These are phyloP conservation scores for Sarcoramphus papa DNA, from an alignment of 2,797 vertebrate genomes.

Conservation along the genomic window DNA sequence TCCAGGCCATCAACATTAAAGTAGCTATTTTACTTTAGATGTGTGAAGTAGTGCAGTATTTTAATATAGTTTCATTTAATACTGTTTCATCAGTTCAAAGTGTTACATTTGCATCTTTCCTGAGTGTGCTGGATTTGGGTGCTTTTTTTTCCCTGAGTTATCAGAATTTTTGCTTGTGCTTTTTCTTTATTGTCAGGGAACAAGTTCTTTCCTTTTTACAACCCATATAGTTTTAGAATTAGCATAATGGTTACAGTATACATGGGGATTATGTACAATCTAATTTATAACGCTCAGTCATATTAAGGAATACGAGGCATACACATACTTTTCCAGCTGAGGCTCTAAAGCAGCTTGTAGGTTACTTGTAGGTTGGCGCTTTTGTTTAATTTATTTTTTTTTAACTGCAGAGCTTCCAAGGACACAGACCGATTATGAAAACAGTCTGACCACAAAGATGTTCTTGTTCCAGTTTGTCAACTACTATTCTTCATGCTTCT, in stretches of 20 bases:
- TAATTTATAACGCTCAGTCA: conserved; percentile 10
- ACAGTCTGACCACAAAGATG: conserved; percentile 95
- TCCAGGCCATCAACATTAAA: conserved; percentile 6
- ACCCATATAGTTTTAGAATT: conserved; percentile 36
- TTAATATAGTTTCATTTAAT: conserved; percentile 38
- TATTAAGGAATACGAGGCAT: background rate
- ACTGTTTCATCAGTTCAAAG: conserved; percentile 16
- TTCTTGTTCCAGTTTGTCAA: conserved; percentile 97
- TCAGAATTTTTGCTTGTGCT: background rate
- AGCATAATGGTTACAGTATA: conserved; percentile 8
- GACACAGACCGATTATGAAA: conserved; percentile 92
- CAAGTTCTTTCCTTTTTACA: background rate
- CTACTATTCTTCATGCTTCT: conserved; percentile 96
- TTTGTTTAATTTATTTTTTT: background rate
- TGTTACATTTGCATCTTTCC: conserved; percentile 33
- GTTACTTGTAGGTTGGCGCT: background rate
- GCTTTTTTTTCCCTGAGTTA: background rate
- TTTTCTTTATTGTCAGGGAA: background rate
- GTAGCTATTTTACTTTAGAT: conserved; percentile 14
- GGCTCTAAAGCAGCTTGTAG: background rate
- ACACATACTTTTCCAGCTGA: background rate
- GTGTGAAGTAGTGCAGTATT: background rate
- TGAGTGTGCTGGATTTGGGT: background rate
- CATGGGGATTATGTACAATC: conserved; percentile 5
- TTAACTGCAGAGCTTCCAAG: conserved; percentile 84